These are phyloP conservation scores for Hypanus sabinus DNA, from an alignment of 2,113 vertebrate genomes.

Conservation along the genomic window DNA sequence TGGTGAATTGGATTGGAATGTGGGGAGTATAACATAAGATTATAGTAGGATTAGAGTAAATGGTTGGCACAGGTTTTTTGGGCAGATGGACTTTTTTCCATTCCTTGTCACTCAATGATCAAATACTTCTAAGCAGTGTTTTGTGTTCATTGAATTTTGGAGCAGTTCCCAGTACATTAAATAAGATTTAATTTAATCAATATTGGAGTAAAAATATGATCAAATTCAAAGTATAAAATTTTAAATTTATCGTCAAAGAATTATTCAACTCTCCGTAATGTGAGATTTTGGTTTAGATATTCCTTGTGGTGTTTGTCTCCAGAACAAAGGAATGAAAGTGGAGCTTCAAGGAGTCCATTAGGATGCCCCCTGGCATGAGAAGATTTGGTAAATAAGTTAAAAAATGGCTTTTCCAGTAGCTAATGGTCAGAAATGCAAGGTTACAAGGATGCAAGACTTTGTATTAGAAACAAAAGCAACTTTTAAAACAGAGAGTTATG, in stretches of 20 bases:
- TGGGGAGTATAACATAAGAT: too few relatives aligned
- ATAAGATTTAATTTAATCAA: neutral
- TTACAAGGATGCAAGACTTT: neutral
- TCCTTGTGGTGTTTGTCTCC: too few relatives aligned
- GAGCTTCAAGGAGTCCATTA: too few relatives aligned
- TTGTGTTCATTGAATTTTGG: neutral
- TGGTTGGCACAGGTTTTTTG: too few relatives aligned
- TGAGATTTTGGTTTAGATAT: too few relatives aligned
- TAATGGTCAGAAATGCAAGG: neutral
- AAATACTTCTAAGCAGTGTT: neutral
- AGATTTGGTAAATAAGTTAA: neutral
- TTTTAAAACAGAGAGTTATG: neutral
- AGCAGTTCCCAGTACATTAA: neutral
- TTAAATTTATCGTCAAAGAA: neutral
- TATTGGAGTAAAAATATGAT: neutral
- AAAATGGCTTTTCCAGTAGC: neutral
- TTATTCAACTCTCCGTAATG: too few relatives aligned
- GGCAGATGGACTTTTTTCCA: too few relatives aligned
- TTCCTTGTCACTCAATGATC: too few relatives aligned
- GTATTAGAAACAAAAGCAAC: neutral
- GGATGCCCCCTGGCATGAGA: too few relatives aligned
- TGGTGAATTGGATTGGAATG: too few relatives aligned
- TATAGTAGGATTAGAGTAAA: too few relatives aligned
- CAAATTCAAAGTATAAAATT: neutral
- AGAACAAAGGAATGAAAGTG: too few relatives aligned